phyloP scores from a whole-genome alignment of 2,888 invertebrate species.

The Myopa testacea region DNA sequence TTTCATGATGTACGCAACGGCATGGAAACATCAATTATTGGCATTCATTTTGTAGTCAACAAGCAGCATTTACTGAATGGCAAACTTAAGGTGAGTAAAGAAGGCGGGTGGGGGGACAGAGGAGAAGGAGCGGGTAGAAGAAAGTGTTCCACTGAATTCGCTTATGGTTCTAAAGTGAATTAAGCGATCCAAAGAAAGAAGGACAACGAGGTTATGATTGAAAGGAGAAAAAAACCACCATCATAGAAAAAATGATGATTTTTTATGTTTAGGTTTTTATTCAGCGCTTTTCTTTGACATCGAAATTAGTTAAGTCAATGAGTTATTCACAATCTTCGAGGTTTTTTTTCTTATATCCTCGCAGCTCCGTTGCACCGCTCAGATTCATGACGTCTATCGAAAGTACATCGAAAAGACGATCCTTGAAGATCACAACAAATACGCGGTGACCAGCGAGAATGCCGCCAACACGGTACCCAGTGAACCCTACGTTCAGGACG shows the following conservation, averaged over 20 bases:
- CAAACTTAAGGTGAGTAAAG: constrained; percentile 69
- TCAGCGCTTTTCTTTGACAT: background rate
- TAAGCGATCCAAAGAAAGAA: background rate
- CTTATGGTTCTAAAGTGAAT: no score
- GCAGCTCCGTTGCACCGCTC: constrained; percentile 76
- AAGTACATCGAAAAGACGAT: constrained; percentile 76
- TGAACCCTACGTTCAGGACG: constrained; percentile 63
- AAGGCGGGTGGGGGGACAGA: background rate
- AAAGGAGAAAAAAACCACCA: no score
- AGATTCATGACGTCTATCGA: constrained; percentile 76
- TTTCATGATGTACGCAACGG: constrained; percentile 61
- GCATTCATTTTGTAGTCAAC: constrained; percentile 71
- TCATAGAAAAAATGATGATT: no score
- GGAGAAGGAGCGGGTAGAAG: no score
- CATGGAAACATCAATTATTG: constrained; percentile 70
- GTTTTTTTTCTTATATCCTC: background rate
- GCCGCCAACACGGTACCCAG: constrained; percentile 62
- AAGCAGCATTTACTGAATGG: constrained; percentile 70
- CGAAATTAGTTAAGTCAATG: background rate
- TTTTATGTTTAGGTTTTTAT: background rate
- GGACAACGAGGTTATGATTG: no score
- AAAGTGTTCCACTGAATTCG: background rate
- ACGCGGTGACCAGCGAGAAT: constrained; percentile 55
- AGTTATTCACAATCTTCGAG: no score
- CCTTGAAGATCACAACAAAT: constrained; percentile 69